A percentile compares a stretch with the other conserved stretches of the same genome.
Conservation (phyloP, 1,140 invertebrate species). For the Diachasmimorpha longicaudata region DNA sequence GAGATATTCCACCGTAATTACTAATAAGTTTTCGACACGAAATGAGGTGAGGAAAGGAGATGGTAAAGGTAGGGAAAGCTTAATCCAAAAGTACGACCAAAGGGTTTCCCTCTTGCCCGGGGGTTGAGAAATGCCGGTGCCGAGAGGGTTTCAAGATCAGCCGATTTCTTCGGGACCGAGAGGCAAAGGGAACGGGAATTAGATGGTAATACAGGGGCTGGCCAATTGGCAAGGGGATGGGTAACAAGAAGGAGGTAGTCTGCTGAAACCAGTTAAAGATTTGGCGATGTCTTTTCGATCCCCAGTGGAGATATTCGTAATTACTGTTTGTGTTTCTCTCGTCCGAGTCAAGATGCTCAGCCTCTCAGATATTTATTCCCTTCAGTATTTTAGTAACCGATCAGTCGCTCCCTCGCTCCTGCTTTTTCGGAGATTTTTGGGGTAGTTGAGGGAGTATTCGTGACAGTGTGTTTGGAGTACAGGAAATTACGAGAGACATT, state of each 20-base stretch:
- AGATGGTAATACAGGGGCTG: constrained; percentile 19
- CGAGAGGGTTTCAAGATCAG: constrained; percentile 18
- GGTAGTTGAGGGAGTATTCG: too few relatives aligned
- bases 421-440: too few relatives aligned
- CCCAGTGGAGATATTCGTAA: constrained; percentile 61
- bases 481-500: background rate
- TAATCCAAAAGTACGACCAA: constrained; percentile 62
- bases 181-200: constrained; percentile 24
- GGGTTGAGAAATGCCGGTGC: background rate
- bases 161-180: background rate
- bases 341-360: constrained; percentile 37
- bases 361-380: constrained; percentile 45
- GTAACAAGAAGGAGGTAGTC: background rate
- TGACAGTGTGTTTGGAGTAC: background rate
- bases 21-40: constrained; percentile 64
- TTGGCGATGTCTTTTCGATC: constrained; percentile 63
- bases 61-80: constrained; percentile 39
- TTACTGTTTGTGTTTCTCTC: constrained; percentile 65
- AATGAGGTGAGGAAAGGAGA: constrained; percentile 63
- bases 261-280: constrained; percentile 59
- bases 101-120: constrained; percentile 38
- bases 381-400: background rate
- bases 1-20: constrained; percentile 60
- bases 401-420: background rate
- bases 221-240: constrained; percentile 1